These are phyloP conservation scores for Cercopithecus mona DNA, from an alignment of 2,113 vertebrate genomes.

Conservation along the genomic window DNA sequence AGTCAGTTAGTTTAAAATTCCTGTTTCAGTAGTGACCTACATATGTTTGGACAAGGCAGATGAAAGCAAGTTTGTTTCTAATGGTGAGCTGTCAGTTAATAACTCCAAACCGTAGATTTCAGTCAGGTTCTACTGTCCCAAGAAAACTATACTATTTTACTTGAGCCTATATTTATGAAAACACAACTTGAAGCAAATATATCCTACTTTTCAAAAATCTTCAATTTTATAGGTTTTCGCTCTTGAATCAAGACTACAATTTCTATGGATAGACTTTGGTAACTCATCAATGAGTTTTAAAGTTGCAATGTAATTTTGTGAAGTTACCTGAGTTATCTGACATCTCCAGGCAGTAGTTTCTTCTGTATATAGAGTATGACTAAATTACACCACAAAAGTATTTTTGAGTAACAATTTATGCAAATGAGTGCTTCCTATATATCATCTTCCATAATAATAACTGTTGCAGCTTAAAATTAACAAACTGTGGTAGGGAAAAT, in stretches of 20 bases:
- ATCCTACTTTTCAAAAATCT: background rate
- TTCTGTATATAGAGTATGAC: background rate
- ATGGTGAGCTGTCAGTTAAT: background rate
- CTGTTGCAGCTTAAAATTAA: constrained; percentile 6
- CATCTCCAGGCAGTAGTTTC: background rate
- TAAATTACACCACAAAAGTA: background rate
- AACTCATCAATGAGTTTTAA: background rate
- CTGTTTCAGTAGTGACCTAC: background rate
- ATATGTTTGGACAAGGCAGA: background rate
- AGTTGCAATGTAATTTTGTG: background rate
- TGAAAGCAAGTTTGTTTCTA: background rate
- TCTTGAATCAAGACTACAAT: background rate
- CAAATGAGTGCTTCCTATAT: background rate
- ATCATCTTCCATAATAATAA: background rate
- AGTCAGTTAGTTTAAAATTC: constrained; percentile 11
- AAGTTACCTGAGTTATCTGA: background rate
- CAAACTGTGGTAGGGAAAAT: background rate
- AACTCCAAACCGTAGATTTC: background rate
- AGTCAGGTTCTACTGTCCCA: background rate
- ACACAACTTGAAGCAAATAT: background rate
- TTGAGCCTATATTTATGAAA: background rate
- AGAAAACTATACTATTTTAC: background rate
- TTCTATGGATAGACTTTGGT: background rate
- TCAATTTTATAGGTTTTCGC: background rate
- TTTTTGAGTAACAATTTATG: background rate